Evolutionary conservation across 2,888 invertebrate genomes (phyloP), one percentile per base, ranked within the genome.

Genomic region (Piscicola geometra): DNA sequence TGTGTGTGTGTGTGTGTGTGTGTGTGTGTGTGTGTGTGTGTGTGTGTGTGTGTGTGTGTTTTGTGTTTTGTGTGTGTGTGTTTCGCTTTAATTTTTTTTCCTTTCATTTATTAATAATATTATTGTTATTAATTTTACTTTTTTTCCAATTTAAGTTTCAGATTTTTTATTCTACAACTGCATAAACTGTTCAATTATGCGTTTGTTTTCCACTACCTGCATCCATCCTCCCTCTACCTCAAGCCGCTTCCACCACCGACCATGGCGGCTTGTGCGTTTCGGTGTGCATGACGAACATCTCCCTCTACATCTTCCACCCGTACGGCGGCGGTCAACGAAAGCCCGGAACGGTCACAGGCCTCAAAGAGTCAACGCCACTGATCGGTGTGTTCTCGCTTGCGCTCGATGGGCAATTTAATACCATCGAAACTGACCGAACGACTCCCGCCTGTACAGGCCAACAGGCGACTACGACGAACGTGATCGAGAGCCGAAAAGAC

Each of bases 271-370:
- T 94, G 0, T 94, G 96, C 85, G 93, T 99, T 5, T 98, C 97
- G 0, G 96, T 95, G 0, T 95, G 94, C 82, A 88, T 99, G 77
- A 93, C 95, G 0, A 96, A 97, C 86, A 99, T 99, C 87, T 95
- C 94, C 0, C 92, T 99, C 1, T 96, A 94, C 86, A 94, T 99
- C 82, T 99, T 97, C 87, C 98, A 98, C 87, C 98, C 98, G 0
- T 99, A 97, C 84, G 96, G 96, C 9, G 92, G 92, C 0, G 78
- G 80, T 12, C 78, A 79, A 68, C 79, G 77, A 68, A 80, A 78
- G 60, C 77, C 79, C 1, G 25, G 60, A 5, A 56, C 21, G 15
- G 9, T 41, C 41, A 9, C 5, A 5, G n/a, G 60, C 60, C 5
- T 18, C 25, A 18, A 56, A 21, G 60, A 56, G 5, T n/a, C 9